Conservation (phyloP, 1,140 invertebrate species). For the Euwallacea fornicatus region DNA sequence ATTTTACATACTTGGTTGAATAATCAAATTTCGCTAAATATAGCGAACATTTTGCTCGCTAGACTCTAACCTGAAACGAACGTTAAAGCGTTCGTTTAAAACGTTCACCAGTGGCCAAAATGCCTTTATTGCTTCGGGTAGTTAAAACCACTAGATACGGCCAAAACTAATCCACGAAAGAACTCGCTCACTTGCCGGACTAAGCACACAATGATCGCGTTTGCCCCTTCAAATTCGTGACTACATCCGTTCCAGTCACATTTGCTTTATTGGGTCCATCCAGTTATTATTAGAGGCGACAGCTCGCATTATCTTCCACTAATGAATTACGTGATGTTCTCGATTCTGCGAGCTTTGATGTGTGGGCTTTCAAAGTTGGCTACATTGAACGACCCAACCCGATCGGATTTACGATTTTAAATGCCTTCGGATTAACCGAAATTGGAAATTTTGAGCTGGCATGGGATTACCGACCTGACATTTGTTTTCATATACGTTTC, state of each 20-base stretch:
- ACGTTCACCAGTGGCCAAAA: no score
- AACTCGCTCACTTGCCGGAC: no score
- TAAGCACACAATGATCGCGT: neutral
- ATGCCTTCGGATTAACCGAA: neutral
- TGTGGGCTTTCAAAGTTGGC: conserved; percentile 21
- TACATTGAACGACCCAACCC: neutral
- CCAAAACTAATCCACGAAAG: no score
- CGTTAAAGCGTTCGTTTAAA: no score
- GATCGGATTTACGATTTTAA: conserved; percentile 6
- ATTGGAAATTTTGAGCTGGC: conserved; percentile 3
- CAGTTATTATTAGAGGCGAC: conserved; percentile 29
- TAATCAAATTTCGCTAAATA: no score
- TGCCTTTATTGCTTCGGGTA: no score
- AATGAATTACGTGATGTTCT: conserved; percentile 32
- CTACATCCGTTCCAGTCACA: conserved; percentile 14
- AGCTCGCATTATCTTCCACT: conserved; percentile 22
- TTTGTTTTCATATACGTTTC: no score
- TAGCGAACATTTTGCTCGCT: no score
- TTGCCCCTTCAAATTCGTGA: neutral
- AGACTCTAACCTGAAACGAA: no score
- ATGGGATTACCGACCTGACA: no score
- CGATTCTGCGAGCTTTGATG: conserved; percentile 29
- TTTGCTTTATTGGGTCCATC: conserved; percentile 27
- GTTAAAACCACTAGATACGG: no score
- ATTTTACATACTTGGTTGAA: no score